Percentiles rank a stretch among this genome's conserved stretches.
Evolutionary conservation across 2,888 invertebrate species (phyloP).

Genomic region (Leucoma salicis): DNA sequence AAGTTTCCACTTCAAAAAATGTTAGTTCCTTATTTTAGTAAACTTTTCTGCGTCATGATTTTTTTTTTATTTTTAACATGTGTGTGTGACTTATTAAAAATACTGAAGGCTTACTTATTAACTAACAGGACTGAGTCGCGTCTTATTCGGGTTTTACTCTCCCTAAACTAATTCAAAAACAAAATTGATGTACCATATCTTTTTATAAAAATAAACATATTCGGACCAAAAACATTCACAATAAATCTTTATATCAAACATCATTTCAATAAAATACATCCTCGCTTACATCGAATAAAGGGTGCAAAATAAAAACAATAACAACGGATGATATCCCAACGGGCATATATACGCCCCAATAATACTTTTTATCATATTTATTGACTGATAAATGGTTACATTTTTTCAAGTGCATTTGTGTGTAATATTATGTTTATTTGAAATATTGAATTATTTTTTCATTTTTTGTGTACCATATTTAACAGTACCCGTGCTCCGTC

Average conservation of each 20-base stretch:
- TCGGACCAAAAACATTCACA: constrained; percentile 24
- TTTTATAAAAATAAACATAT: constrained; percentile 12
- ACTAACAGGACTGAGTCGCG: too few species aligned
- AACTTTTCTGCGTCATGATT: too few species aligned
- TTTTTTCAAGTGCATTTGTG: constrained; percentile 70
- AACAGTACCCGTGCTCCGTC: too few species aligned
- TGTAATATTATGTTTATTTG: constrained; percentile 40
- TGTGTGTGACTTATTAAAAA: too few species aligned
- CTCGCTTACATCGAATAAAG: constrained; percentile 61
- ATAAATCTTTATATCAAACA: constrained; percentile 72
- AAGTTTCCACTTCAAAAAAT: too few species aligned
- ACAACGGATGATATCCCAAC: constrained; percentile 55
- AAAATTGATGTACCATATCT: too few species aligned
- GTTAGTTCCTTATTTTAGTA: too few species aligned
- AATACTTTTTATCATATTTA: constrained; percentile 82
- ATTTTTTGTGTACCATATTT: not conserved
- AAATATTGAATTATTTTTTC: constrained; percentile 25
- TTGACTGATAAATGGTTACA: constrained; percentile 76
- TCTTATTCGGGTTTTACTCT: too few species aligned
- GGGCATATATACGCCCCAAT: constrained; percentile 75
- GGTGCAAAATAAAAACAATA: constrained; percentile 78
- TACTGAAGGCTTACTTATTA: too few species aligned
- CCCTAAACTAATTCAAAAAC: too few species aligned
- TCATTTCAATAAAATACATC: constrained; percentile 70
- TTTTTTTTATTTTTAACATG: too few species aligned